phyloP scores from a whole-genome alignment of 2,113 vertebrate genomes.

The Cromileptes altivelis region DNA sequence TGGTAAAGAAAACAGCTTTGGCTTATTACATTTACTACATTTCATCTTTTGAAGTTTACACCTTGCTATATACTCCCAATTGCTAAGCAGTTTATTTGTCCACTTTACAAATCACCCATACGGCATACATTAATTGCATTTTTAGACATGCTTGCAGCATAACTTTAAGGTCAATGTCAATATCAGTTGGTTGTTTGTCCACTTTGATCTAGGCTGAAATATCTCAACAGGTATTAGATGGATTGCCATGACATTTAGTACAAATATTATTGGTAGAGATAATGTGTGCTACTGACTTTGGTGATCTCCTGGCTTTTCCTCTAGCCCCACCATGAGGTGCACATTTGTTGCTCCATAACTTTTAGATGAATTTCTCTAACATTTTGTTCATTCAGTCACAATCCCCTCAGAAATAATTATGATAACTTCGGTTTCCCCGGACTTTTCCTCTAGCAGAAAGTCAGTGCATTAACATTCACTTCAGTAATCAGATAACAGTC shows the following conservation, averaged over 20 bases:
- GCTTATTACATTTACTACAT: not conserved
- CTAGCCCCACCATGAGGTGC: not conserved
- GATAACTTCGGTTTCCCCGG: no score
- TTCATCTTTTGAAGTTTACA: not conserved
- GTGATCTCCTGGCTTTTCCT: not conserved
- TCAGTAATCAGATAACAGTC: no score
- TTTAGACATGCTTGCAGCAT: no score
- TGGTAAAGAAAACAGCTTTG: not conserved
- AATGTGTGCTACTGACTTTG: not conserved
- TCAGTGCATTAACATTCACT: no score
- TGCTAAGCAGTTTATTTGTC: not conserved
- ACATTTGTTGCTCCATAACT: no score
- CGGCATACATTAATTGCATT: not conserved
- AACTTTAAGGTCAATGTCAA: no score
- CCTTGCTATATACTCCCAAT: not conserved
- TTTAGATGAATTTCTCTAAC: no score
- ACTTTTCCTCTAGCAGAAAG: no score
- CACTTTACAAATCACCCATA: not conserved
- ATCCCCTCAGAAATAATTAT: no score
- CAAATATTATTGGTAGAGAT: not conserved
- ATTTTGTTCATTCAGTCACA: no score
- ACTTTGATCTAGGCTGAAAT: no score
- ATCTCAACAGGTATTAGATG: not conserved
- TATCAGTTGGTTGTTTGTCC: no score
- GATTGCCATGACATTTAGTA: not conserved